phyloP scores from a whole-genome alignment of 2,113 vertebrate genomes.

The Rhinogobius similis region DNA sequence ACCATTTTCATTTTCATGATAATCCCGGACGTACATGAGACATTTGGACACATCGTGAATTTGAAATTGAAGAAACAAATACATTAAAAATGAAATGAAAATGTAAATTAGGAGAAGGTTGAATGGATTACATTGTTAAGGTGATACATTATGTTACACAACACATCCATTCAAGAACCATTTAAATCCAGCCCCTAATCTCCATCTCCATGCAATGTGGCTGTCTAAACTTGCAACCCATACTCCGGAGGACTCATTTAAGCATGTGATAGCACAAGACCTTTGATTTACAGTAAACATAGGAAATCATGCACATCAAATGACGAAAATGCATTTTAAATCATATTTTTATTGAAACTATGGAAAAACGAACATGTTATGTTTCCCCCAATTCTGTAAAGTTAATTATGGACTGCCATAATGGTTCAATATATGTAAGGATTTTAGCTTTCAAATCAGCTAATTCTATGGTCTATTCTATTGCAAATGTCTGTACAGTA shows the following conservation, averaged over 20 bases:
- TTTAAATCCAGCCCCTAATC: background rate
- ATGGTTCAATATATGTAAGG: background rate
- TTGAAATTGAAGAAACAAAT: background rate
- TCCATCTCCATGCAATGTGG: background rate
- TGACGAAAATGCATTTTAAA: background rate
- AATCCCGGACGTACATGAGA: background rate
- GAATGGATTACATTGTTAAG: background rate
- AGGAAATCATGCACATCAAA: background rate
- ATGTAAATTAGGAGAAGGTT: background rate
- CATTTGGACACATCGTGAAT: background rate
- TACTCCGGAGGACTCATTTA: background rate
- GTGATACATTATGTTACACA: background rate
- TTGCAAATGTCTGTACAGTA: background rate
- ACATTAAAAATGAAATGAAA: background rate
- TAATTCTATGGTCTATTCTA: background rate
- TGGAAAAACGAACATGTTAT: too few relatives aligned
- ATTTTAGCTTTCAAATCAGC: background rate
- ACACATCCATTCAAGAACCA: background rate
- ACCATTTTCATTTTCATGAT: background rate
- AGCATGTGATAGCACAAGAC: background rate
- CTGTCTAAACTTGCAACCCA: background rate
- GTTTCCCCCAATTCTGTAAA: too few relatives aligned
- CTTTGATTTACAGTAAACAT: background rate
- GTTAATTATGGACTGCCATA: too few relatives aligned
- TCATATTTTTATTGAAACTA: background rate